Conservation (phyloP, 2,888 invertebrate genomes). For the Polydrusus tereticollis region DNA sequence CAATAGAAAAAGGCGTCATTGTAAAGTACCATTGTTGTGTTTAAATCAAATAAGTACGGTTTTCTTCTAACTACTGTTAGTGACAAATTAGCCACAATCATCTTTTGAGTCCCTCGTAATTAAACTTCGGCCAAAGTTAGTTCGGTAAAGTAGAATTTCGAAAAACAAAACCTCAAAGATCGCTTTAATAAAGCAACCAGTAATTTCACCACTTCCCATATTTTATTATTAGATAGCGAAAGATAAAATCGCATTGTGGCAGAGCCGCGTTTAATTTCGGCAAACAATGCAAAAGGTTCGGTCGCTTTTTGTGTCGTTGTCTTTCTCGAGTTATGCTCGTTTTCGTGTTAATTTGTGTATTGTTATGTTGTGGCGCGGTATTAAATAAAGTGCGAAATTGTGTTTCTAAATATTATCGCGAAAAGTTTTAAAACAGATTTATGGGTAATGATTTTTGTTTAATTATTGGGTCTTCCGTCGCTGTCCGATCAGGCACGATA, state of each 20-base stretch:
- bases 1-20: too few relatives aligned
- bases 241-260: constrained; percentile 37
- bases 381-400: constrained; percentile 34
- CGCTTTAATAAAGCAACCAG: constrained; percentile 18
- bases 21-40: too few relatives aligned
- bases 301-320: constrained; percentile 26
- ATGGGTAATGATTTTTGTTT: background rate
- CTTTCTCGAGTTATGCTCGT: constrained; percentile 27
- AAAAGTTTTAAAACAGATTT: constrained; percentile 1
- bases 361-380: constrained; percentile 23
- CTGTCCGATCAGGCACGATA: too few relatives aligned
- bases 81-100: too few relatives aligned
- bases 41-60: too few relatives aligned
- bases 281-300: constrained; percentile 30
- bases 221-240: constrained; percentile 33
- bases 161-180: constrained; percentile 15
- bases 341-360: constrained; percentile 37
- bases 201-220: constrained; percentile 28
- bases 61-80: too few relatives aligned
- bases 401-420: constrained; percentile 20
- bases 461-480: background rate
- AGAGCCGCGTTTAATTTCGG: constrained; percentile 29
- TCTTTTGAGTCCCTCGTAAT: too few relatives aligned
- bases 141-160: too few relatives aligned
- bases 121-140: too few relatives aligned